phyloP scores from a whole-genome alignment of 1,140 invertebrate species.

The Heliconius nattereri region DNA sequence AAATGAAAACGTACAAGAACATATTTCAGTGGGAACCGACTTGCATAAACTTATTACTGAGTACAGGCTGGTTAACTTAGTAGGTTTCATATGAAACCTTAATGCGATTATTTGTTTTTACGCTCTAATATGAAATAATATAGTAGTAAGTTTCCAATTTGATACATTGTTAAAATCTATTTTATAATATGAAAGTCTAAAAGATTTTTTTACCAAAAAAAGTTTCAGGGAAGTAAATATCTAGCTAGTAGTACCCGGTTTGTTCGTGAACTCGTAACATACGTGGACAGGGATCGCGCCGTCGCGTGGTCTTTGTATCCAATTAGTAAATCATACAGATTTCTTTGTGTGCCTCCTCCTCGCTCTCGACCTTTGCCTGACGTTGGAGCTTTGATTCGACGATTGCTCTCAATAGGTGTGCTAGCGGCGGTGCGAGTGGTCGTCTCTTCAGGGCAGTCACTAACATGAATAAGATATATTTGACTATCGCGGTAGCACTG shows the following conservation, averaged over 20 bases:
- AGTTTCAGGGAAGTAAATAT: too few relatives aligned
- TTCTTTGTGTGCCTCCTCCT: conserved; percentile 33
- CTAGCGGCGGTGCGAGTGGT: conserved; percentile 22
- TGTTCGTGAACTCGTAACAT: background rate
- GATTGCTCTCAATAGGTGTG: conserved; percentile 37
- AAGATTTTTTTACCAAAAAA: too few relatives aligned
- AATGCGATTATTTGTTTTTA: background rate
- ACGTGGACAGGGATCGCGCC: background rate
- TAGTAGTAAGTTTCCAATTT: too few relatives aligned
- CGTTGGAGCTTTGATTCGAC: conserved; percentile 36
- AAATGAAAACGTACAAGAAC: background rate
- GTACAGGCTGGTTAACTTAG: background rate
- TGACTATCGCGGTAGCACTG: conserved; percentile 34
- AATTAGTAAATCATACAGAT: conserved; percentile 34
- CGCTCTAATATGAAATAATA: background rate
- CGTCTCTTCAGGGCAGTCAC: conserved; percentile 18
- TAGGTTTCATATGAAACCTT: background rate
- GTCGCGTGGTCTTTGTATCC: conserved; percentile 35
- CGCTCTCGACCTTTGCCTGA: conserved; percentile 29
- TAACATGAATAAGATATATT: conserved; percentile 43
- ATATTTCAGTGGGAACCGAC: too few relatives aligned
- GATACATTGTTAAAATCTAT: too few relatives aligned
- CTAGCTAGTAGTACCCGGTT: background rate
- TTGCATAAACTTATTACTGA: background rate
- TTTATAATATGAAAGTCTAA: too few relatives aligned